These are phyloP conservation scores for Cremastinae sp. DNA, from an alignment of 2,888 invertebrate species.

Conservation along the genomic window DNA sequence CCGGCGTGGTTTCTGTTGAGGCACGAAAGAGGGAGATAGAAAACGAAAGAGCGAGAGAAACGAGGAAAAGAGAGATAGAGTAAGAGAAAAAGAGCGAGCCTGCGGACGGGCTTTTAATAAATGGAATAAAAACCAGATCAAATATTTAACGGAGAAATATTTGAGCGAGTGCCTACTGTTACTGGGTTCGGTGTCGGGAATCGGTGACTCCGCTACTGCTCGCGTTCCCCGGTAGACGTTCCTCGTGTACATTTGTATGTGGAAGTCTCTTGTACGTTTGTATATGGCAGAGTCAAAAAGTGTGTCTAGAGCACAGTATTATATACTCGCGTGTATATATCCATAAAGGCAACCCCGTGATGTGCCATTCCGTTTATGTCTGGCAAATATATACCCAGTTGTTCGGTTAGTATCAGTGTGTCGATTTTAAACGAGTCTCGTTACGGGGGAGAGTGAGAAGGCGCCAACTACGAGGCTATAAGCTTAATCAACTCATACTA, in stretches of 20 bases:
- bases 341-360: slow-evolving; percentile 68
- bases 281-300: slow-evolving; percentile 33
- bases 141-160: slow-evolving; percentile 77
- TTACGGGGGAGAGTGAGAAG: slow-evolving; percentile 39
- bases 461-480: slow-evolving; percentile 29
- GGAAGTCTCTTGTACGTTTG: slow-evolving; percentile 13
- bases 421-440: slow-evolving; percentile 72
- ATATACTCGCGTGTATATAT: slow-evolving; percentile 65
- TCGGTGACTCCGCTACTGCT: slow-evolving; percentile 45
- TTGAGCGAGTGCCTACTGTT: slow-evolving; percentile 76
- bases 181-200: slow-evolving; percentile 62
- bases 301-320: slow-evolving; percentile 39
- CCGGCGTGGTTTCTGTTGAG: slow-evolving; percentile 29
- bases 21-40: slow-evolving; percentile 11
- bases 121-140: slow-evolving; percentile 77
- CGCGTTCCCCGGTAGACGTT: neutral
- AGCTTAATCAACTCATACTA: slow-evolving; percentile 23
- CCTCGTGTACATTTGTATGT: neutral
- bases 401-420: slow-evolving; percentile 71
- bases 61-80: slow-evolving; percentile 34
- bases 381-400: slow-evolving; percentile 74
- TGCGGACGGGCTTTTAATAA: slow-evolving; percentile 74
- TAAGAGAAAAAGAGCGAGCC: slow-evolving; percentile 19
- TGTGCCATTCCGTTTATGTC: slow-evolving; percentile 72
- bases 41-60: slow-evolving; percentile 20